Evolutionary conservation across 2,113 vertebrate species (phyloP).

Genomic region (Apteryx owenii): DNA sequence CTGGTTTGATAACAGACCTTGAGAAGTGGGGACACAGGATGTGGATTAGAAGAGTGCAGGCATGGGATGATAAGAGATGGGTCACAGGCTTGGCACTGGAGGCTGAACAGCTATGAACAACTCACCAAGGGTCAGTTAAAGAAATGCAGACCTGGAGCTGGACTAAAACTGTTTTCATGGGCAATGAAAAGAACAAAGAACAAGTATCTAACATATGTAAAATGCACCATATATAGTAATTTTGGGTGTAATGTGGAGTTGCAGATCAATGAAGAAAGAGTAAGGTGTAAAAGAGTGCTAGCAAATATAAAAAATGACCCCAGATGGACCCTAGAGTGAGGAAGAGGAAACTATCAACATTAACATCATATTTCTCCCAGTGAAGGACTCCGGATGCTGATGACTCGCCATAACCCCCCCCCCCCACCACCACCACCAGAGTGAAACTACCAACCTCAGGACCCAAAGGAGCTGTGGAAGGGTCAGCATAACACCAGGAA

Average conservation of each 20-base stretch:
- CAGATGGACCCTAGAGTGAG: neutral
- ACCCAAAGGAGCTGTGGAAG: neutral
- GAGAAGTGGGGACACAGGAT: fast-evolving
- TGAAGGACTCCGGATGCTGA: neutral
- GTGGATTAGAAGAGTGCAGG: neutral
- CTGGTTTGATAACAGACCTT: neutral
- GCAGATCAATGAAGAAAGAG: neutral
- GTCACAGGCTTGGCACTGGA: neutral
- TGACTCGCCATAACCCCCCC: neutral
- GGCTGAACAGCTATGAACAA: neutral
- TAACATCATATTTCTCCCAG: neutral
- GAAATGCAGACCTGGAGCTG: neutral
- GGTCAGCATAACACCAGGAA: neutral
- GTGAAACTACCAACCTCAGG: neutral
- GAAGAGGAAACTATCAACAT: neutral
- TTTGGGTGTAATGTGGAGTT: neutral
- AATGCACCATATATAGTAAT: neutral
- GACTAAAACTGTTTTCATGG: neutral
- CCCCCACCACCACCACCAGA: neutral
- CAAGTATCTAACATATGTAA: neutral
- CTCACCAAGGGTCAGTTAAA: neutral
- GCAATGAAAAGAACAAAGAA: neutral
- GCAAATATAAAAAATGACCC: neutral
- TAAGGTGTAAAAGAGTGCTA: neutral
- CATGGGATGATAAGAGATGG: neutral